Evolutionary conservation across 2,113 vertebrate species (phyloP).

Genomic region (Lucifuga dentata): DNA sequence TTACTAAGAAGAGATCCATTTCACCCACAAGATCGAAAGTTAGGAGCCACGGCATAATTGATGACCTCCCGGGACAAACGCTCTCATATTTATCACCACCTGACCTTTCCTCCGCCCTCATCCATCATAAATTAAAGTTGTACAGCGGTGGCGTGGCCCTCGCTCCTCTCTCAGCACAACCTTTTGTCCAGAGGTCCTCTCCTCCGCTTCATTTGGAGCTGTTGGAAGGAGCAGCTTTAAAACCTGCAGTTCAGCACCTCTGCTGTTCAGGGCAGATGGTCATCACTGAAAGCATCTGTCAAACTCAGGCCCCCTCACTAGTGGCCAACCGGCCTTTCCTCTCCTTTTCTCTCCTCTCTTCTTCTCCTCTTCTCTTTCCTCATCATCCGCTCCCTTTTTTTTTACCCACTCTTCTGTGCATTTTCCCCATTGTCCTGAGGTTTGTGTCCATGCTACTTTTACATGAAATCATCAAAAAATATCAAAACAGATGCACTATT

Average conservation of each 20-base stretch:
- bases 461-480: slow-evolving; percentile 14
- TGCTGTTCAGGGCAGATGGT: slow-evolving; percentile 84
- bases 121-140: slow-evolving; percentile 98
- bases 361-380: background rate
- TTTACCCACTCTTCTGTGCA: background rate
- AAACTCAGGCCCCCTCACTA: slow-evolving; percentile 77
- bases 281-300: slow-evolving; percentile 85
- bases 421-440: slow-evolving; percentile 11
- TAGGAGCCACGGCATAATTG: slow-evolving; percentile 84
- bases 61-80: slow-evolving; percentile 87
- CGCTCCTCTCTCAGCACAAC: slow-evolving; percentile 85
- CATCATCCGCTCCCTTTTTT: background rate
- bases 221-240: slow-evolving; percentile 74
- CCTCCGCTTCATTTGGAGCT: slow-evolving; percentile 83
- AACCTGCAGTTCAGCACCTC: slow-evolving; percentile 85
- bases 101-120: slow-evolving; percentile 93
- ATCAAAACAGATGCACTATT: background rate
- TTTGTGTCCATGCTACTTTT: slow-evolving; percentile 30
- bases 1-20: slow-evolving; percentile 84
- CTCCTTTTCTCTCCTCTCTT: slow-evolving; percentile 31
- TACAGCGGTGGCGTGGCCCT: slow-evolving; percentile 84
- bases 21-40: slow-evolving; percentile 84
- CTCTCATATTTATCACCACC: slow-evolving; percentile 87
- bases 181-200: slow-evolving; percentile 89
- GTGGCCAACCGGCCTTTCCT: slow-evolving; percentile 59